Base-by-base conservation (phyloP, 1,140 invertebrate genomes). In the Olivierus martensii region DNA sequence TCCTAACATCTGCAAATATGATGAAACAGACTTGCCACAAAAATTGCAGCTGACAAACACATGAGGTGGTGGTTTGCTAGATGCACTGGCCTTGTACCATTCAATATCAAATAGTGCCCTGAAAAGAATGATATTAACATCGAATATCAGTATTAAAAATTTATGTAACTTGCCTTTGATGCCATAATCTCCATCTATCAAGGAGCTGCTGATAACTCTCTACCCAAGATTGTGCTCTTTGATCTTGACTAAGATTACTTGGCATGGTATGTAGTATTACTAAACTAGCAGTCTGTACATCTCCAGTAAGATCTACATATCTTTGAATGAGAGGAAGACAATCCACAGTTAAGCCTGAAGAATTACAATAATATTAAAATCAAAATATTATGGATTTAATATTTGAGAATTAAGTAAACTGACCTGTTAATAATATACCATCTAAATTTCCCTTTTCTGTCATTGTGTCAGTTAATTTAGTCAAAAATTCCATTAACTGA, bases 11-110 rank as follows among this genome's bases (percentile, higher is more conserved):
- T 42, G 46, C 11, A 59, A 10, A 43, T 78, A 79, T 43, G 82
- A 80, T 0, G 86, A 87, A 53, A 94, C 86, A 56, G 82, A 85
- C 71, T 94, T 94, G 3, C 87, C 84, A 74, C 92, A 96, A 72
- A 89, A 96, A 65, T 87, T 91, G 70, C 92, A 97, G 6, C 84
- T 83, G 22, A 94, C 78, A 66, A 82, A 89, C 47, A 93, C 82
- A 63, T 90, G 83, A 52, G 83, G 81, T 0, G 75, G 74, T 17
- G 80, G 77, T 63, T 77, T 78, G 44, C 78, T 73, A 10, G 72
- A 72, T 7, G 74, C 71, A 59, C 78, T 79, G 35, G 73, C 73
- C 5, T 72, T 69, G 62, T 78, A 78, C 65, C 82, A 75, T 35
- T 76, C 73, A 41, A 86, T 83, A 66, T 89, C 85, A 66, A 87